phyloP scores from a whole-genome alignment of 2,888 invertebrate species.

The Epiperipatus broadwayi region DNA sequence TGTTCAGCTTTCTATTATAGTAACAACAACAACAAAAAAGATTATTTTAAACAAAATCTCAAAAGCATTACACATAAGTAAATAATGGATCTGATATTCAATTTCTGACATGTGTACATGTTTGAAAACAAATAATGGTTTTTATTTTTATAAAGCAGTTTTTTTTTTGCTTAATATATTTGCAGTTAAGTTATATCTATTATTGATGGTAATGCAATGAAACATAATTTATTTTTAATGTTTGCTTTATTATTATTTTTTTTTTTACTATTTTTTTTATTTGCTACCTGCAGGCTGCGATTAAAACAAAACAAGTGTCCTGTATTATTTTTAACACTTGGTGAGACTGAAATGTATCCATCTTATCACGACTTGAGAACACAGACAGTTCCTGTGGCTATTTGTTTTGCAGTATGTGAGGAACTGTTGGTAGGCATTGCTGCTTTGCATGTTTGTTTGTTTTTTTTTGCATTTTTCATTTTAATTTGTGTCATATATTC shows the following conservation, averaged over 20 bases:
- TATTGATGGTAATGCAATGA: no score
- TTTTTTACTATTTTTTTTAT: background rate
- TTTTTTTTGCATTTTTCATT: conserved; percentile 13
- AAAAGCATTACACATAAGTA: no score
- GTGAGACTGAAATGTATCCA: conserved; percentile 47
- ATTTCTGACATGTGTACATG: no score
- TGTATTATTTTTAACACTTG: conserved; percentile 78
- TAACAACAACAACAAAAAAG: no score
- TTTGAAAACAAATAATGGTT: no score
- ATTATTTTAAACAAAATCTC: no score
- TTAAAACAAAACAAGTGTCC: conserved; percentile 93
- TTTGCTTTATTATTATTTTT: background rate
- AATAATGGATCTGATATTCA: no score
- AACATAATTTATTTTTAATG: no score
- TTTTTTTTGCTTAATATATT: no score
- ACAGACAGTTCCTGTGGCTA: conserved; percentile 55
- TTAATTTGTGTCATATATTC: conserved; percentile 5
- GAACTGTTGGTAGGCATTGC: conserved; percentile 43
- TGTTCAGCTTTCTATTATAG: no score
- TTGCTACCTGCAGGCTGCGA: conserved; percentile 38
- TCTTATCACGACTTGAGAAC: conserved; percentile 68
- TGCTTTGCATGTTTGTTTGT: conserved; percentile 6
- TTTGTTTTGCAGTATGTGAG: conserved; percentile 57
- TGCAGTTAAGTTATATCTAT: no score
- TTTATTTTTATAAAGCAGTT: no score